phyloP scores from a whole-genome alignment of 2,797 vertebrate species.

The Tragelaphus eurycerus region DNA sequence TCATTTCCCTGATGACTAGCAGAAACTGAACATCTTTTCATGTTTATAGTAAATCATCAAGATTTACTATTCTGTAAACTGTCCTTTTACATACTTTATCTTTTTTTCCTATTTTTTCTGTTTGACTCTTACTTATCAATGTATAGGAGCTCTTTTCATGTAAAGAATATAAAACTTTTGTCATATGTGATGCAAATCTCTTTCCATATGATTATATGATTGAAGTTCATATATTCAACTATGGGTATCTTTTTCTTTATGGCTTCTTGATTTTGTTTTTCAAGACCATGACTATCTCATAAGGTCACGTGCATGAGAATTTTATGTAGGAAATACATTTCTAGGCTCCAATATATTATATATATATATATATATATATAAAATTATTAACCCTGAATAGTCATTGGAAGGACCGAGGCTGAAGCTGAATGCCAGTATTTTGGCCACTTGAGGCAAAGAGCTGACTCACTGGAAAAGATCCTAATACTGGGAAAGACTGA shows the following conservation, averaged over 20 bases:
- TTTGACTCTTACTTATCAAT: not conserved
- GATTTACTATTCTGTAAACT: not conserved
- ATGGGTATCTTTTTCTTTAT: not conserved
- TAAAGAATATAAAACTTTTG: not conserved
- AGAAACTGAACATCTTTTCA: not conserved
- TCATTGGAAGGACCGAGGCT: not conserved
- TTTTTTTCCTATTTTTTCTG: not conserved
- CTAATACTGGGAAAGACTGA: not conserved
- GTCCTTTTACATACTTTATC: not conserved
- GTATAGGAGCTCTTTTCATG: not conserved
- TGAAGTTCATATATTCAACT: not conserved
- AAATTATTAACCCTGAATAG: not conserved
- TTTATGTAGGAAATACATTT: not conserved
- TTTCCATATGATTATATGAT: not conserved
- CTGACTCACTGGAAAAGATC: not conserved
- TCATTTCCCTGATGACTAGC: not conserved
- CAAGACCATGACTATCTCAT: not conserved
- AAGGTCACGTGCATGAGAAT: fast-evolving
- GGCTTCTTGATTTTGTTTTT: not conserved
- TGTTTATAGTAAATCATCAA: not conserved
- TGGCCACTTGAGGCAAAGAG: not conserved
- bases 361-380: not conserved
- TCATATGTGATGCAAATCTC: not conserved
- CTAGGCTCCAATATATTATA: not conserved
- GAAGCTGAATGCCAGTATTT: not conserved